phyloP scores from a whole-genome alignment of 1,140 invertebrate genomes.

The Diabrotica undecimpunctata region DNA sequence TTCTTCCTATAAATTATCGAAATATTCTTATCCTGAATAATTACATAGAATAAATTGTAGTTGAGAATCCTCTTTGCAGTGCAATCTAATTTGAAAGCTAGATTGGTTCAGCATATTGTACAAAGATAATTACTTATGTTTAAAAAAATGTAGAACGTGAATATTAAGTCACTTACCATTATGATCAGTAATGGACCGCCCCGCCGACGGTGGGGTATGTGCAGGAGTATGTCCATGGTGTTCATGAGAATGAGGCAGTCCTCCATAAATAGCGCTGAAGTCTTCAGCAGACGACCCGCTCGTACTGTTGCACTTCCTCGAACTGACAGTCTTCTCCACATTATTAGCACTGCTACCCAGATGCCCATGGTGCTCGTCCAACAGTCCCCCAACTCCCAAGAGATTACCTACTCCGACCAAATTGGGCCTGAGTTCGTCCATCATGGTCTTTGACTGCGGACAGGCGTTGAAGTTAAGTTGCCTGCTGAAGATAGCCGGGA shows the following conservation, averaged over 20 bases:
- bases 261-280: conserved; percentile 70
- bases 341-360: conserved; percentile 49
- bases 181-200: conserved; percentile 58
- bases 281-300: conserved; percentile 76
- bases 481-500: conserved; percentile 81
- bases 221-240: conserved; percentile 55
- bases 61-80: too few relatives aligned
- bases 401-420: conserved; percentile 69
- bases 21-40: too few relatives aligned
- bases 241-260: conserved; percentile 51
- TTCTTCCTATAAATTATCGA: too few relatives aligned
- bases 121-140: too few relatives aligned
- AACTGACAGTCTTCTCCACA: conserved; percentile 52
- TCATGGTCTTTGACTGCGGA: conserved; percentile 66
- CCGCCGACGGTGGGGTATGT: conserved; percentile 57
- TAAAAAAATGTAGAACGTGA: too few relatives aligned
- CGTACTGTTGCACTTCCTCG: conserved; percentile 65
- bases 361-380: conserved; percentile 72
- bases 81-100: too few relatives aligned
- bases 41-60: too few relatives aligned
- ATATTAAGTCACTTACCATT: conserved; percentile 46
- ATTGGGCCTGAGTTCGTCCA: conserved; percentile 80
- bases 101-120: too few relatives aligned
- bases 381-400: conserved; percentile 68
- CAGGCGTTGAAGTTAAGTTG: conserved; percentile 77